phyloP scores from a whole-genome alignment of 1,140 invertebrate species.

The Ceratina japonica region DNA sequence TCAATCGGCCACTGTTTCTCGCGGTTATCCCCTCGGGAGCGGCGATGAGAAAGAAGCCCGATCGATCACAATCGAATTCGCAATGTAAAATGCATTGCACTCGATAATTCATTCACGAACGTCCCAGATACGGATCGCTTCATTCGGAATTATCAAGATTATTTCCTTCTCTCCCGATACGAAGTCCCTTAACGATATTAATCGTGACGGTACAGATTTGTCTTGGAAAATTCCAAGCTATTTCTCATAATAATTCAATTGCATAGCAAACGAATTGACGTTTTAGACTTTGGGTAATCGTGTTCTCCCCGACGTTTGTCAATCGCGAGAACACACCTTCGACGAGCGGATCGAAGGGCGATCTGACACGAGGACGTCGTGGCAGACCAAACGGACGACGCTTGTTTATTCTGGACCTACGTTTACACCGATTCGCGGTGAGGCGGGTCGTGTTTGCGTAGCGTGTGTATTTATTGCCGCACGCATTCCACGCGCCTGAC shows the following conservation, averaged over 20 bases:
- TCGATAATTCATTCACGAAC: slow-evolving; percentile 49
- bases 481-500: neutral
- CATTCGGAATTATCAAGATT: slow-evolving; percentile 7
- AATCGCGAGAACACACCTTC: neutral
- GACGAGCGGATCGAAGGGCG: neutral
- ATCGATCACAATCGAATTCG: slow-evolving; percentile 54
- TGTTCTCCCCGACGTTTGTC: neutral
- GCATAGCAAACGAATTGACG: too few species aligned
- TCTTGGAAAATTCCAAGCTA: too few species aligned
- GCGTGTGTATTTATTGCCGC: neutral
- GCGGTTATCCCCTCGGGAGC: slow-evolving; percentile 15
- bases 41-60: slow-evolving; percentile 27
- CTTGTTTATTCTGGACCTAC: neutral
- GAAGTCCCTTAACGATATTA: neutral
- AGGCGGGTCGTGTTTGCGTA: neutral
- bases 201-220: too few species aligned
- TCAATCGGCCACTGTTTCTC: slow-evolving; percentile 31
- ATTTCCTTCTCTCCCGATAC: neutral
- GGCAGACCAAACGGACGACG: neutral
- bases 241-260: too few species aligned
- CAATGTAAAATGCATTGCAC: slow-evolving; percentile 56
- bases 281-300: neutral
- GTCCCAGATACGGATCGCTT: slow-evolving; percentile 13
- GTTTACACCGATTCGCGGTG: neutral
- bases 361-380: neutral